Evolutionary conservation across 2,888 invertebrate genomes (phyloP).

Genomic region (Phragmatobia fuliginosa): DNA sequence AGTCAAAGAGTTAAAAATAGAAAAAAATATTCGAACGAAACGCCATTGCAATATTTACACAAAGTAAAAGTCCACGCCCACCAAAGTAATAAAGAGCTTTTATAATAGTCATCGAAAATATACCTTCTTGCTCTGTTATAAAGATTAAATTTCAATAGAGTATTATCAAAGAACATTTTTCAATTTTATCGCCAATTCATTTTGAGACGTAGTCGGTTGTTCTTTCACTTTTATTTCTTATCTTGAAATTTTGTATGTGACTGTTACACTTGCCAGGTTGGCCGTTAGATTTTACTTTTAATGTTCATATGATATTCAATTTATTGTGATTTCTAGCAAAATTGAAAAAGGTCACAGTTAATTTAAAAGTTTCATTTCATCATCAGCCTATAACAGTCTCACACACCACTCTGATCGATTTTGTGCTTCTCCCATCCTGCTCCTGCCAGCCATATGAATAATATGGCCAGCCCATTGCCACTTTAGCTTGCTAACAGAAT

Average conservation of each 20-base stretch:
- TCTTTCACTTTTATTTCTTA: constrained; percentile 3
- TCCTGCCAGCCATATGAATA: too few species aligned
- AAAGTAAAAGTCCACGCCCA: not conserved
- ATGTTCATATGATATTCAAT: not conserved
- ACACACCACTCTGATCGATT: too few species aligned
- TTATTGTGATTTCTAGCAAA: not conserved
- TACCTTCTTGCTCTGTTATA: constrained; percentile 3
- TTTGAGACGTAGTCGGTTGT: not conserved
- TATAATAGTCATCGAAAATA: not conserved
- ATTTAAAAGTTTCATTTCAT: too few species aligned
- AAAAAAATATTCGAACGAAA: constrained; percentile 17
- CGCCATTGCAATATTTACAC: constrained; percentile 7
- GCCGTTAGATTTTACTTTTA: not conserved
- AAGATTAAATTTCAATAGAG: not conserved
- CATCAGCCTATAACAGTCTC: too few species aligned
- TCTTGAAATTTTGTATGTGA: not conserved
- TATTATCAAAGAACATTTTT: not conserved
- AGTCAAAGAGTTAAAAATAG: constrained; percentile 17
- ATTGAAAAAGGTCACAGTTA: not conserved
- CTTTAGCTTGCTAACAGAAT: not conserved
- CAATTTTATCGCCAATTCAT: not conserved
- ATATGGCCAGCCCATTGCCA: too few species aligned
- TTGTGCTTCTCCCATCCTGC: too few species aligned
- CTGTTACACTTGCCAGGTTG: not conserved
- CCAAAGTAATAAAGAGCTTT: constrained; percentile 6